Evolutionary conservation across 1,140 invertebrate genomes (phyloP), one percentile per base, ranked within the genome.

Genomic region (Delia radicum): DNA sequence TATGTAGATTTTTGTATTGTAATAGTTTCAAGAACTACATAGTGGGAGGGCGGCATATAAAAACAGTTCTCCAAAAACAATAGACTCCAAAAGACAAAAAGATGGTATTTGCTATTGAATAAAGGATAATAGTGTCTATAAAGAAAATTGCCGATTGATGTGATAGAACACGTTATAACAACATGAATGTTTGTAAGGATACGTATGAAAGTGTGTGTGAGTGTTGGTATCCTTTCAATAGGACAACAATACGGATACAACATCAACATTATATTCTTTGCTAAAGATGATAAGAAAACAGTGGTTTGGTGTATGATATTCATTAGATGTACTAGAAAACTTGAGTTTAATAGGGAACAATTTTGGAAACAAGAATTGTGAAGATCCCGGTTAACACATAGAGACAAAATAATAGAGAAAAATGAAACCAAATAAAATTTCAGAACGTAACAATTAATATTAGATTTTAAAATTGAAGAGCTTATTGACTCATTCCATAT

Each of bases 81-180:
- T 69, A 69, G 65, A 69, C 31, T 69, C 65, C 15, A 31, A 37
- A 69, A 69, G 65, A 69, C 65, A 69, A 69, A 33, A 69, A 69
- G 29, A 69, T 37, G 65, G 65, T 21, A 69, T 69, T 69, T 69
- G 29, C 29, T 33, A 69, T 37, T 33, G 15, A 33, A 69, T 24
- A 33, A 69, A 33, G 65, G 65, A 69, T 69, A 69, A 69, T 7
- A 3, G 13, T 21, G 65, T 33, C 29, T 69, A 69, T 69, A 33
- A 33, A 33, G 29, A 55, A 55, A 69, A 69, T 69, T 33, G 37
- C n/a, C 65, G 65, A 69, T 69, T 33, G 65, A 33, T 69, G 29
- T 10, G 65, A 69, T 69, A 69, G 31, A 69, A 33, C 65, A 69
- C 65, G 65, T 33, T 55, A 7, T n/a, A 27, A 67, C 24, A 65